A percentile compares a stretch with the other conserved stretches of the same genome.
phyloP scores from a whole-genome alignment of 2,113 vertebrate species.

The Jaculus jaculus region DNA sequence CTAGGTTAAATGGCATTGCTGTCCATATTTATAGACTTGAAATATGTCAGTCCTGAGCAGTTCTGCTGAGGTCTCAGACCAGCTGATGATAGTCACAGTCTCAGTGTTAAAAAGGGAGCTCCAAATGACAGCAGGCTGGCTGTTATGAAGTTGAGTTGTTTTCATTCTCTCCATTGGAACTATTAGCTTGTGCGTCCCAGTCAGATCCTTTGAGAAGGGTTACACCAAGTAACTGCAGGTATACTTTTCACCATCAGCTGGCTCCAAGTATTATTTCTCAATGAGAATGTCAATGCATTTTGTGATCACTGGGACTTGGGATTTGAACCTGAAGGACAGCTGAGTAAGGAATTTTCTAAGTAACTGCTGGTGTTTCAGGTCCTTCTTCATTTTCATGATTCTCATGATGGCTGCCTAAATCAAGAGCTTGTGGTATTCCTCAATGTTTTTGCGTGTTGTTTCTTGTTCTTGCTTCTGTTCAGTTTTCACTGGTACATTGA shows the following conservation, averaged over 20 bases:
- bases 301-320: conserved; percentile 98
- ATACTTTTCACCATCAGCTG: conserved; percentile 98
- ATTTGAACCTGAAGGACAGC: conserved; percentile 98
- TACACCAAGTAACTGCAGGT: conserved; percentile 99
- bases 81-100: conserved; percentile 82
- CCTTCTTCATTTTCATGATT: conserved; percentile 99
- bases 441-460: conserved; percentile 99
- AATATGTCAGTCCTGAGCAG: conserved; percentile 92
- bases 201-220: conserved; percentile 84
- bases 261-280: conserved; percentile 98
- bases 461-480: conserved; percentile 99
- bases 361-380: conserved; percentile 98
- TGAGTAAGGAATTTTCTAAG: conserved; percentile 98
- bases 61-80: conserved; percentile 84
- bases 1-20: conserved; percentile 89
- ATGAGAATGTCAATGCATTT: conserved; percentile 99
- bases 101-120: conserved; percentile 85
- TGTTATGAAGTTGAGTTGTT: conserved; percentile 80
- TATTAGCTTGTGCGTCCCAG: conserved; percentile 81
- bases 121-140: conserved; percentile 83
- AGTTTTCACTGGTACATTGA: conserved; percentile 99
- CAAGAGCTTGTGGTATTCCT: conserved; percentile 97
- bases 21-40: conserved; percentile 92
- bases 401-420: conserved; percentile 99
- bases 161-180: conserved; percentile 80